Percentiles rank a stretch among this genome's conserved stretches.
phyloP scores from a whole-genome alignment of 2,888 invertebrate species.

The Amorpha juglandis region DNA sequence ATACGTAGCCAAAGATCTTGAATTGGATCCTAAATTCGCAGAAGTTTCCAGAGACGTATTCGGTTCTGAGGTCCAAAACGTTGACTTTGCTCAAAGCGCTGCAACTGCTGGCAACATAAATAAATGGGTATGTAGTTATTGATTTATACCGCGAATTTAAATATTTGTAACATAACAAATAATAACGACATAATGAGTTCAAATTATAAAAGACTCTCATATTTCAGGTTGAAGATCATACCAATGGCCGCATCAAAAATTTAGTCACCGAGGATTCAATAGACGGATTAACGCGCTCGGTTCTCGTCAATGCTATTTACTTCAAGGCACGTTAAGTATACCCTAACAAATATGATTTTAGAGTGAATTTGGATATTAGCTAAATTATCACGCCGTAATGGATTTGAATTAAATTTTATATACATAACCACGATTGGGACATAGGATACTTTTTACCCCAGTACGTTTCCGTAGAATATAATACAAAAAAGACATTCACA shows the following conservation, averaged over 20 bases:
- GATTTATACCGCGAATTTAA: no score
- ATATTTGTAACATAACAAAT: no score
- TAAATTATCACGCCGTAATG: no score
- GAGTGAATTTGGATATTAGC: no score
- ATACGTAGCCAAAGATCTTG: slow-evolving; percentile 80
- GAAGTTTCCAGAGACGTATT: slow-evolving; percentile 83
- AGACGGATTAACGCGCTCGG: slow-evolving; percentile 80
- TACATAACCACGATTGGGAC: no score
- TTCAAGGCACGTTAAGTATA: slow-evolving; percentile 85
- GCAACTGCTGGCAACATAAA: slow-evolving; percentile 87
- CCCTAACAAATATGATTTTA: not conserved
- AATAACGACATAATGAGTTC: no score
- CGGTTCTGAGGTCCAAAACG: slow-evolving; percentile 83
- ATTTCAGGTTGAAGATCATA: slow-evolving; percentile 71
- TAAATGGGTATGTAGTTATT: slow-evolving; percentile 83
- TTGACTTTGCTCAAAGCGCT: slow-evolving; percentile 83
- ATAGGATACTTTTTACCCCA: no score
- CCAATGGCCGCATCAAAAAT: slow-evolving; percentile 70
- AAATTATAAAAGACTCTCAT: not conserved
- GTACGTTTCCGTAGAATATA: no score
- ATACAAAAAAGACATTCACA: no score
- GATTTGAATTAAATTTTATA: no score
- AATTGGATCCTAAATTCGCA: slow-evolving; percentile 82
- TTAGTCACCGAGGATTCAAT: slow-evolving; percentile 85
- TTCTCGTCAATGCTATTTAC: slow-evolving; percentile 93